Evolutionary conservation across 2,797 vertebrate species (phyloP).

Genomic region (Sebastes miniatus): DNA sequence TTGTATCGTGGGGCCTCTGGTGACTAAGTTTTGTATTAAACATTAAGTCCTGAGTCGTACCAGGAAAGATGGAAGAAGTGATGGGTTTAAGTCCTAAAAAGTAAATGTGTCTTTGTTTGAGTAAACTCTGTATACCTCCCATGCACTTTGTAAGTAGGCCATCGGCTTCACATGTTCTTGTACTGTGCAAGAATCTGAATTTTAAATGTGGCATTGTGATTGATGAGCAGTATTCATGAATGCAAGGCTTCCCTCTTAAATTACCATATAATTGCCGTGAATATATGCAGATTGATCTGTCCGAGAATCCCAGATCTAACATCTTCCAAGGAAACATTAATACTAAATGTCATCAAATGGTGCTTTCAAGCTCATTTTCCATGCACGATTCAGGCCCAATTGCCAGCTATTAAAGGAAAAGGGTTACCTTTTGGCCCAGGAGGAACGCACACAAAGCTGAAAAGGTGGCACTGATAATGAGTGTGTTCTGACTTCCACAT

Average conservation of each 20-base stretch:
- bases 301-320: constrained; percentile 39
- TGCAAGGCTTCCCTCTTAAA: constrained; percentile 53
- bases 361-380: constrained; percentile 56
- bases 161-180: constrained; percentile 36
- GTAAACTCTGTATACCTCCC: neutral
- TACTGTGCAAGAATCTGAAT: constrained; percentile 48
- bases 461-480: constrained; percentile 34
- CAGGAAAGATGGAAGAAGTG: neutral
- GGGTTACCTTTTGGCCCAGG: constrained; percentile 14
- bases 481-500: neutral
- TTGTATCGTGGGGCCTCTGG: too few relatives aligned
- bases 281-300: constrained; percentile 72
- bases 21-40: too few relatives aligned
- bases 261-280: constrained; percentile 65
- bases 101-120: neutral
- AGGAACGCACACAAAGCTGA: constrained; percentile 2
- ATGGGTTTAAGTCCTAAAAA: neutral
- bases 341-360: constrained; percentile 58
- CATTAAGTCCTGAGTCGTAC: too few relatives aligned
- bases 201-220: constrained; percentile 67
- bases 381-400: constrained; percentile 33
- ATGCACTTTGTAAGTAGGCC: constrained; percentile 27
- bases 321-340: constrained; percentile 56
- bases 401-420: constrained; percentile 40
- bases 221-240: constrained; percentile 70